A percentile compares a stretch with the other conserved stretches of the same genome.
Evolutionary conservation across 2,797 vertebrate species (phyloP).

Genomic region (Lemur catta): DNA sequence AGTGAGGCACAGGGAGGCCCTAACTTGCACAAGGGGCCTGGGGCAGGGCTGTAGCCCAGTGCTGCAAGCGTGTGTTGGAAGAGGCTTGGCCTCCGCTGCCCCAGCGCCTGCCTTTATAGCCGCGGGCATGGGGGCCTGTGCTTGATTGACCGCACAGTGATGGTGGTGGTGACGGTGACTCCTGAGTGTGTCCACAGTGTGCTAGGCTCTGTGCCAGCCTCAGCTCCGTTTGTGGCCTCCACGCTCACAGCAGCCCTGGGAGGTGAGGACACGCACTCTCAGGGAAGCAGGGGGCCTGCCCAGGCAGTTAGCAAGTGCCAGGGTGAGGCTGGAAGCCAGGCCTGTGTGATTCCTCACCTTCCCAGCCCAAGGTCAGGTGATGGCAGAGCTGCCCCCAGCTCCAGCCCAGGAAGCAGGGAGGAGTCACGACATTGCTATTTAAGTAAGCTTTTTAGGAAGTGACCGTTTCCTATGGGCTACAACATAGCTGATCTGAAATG

Average conservation of each 20-base stretch:
- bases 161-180: neutral
- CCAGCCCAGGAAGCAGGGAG: neutral
- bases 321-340: neutral
- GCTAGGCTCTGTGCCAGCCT: neutral
- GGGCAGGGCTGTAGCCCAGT: rapidly evolving
- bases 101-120: neutral
- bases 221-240: neutral
- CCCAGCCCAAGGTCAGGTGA: neutral
- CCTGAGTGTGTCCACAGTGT: neutral
- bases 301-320: neutral
- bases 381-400: neutral
- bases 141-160: neutral
- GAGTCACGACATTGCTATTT: neutral
- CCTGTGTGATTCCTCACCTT: neutral
- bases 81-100: rapidly evolving
- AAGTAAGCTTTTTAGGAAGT: conserved; percentile 8
- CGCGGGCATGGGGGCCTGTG: neutral
- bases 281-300: neutral
- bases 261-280: neutral
- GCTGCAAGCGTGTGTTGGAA: rapidly evolving
- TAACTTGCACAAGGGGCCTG: neutral
- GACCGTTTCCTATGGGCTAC: neutral
- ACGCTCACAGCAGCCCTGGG: neutral
- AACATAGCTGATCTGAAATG: neutral
- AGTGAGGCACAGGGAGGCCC: neutral